These are phyloP conservation scores for Acropora tenuis DNA, from an alignment of 64 coral and sea anemone genomes.

Conservation along the genomic window DNA sequence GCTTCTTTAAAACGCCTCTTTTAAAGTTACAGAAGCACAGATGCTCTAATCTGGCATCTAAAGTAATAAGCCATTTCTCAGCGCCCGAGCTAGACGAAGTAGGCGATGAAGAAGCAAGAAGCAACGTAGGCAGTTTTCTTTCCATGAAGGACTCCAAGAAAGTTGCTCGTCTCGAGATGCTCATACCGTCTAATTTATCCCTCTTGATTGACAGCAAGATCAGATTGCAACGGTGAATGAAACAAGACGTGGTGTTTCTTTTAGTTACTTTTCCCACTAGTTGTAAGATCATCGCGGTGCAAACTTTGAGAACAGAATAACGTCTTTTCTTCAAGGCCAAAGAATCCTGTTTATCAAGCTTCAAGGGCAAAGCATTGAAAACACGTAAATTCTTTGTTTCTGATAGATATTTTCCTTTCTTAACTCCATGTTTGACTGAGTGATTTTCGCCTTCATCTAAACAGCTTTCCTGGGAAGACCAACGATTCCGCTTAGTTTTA, in stretches of 20 bases:
- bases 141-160: neutral
- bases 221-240: neutral
- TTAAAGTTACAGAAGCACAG: neutral
- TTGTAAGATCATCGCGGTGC: neutral
- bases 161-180: neutral
- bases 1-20: neutral
- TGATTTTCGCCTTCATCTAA: neutral
- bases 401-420: neutral
- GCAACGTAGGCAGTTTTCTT: neutral
- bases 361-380: neutral
- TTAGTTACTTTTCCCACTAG: neutral
- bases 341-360: neutral
- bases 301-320: neutral
- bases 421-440: neutral
- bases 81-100: neutral
- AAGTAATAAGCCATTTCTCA: neutral
- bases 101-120: neutral
- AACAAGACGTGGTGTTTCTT: neutral
- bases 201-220: neutral
- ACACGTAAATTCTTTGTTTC: neutral
- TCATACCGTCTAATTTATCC: slow-evolving; percentile 8
- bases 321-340: neutral
- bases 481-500: neutral
- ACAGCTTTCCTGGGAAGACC: neutral
- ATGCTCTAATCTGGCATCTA: neutral